Evolutionary conservation across 2,797 vertebrate species (phyloP).

Genomic region (Morelia viridis): DNA sequence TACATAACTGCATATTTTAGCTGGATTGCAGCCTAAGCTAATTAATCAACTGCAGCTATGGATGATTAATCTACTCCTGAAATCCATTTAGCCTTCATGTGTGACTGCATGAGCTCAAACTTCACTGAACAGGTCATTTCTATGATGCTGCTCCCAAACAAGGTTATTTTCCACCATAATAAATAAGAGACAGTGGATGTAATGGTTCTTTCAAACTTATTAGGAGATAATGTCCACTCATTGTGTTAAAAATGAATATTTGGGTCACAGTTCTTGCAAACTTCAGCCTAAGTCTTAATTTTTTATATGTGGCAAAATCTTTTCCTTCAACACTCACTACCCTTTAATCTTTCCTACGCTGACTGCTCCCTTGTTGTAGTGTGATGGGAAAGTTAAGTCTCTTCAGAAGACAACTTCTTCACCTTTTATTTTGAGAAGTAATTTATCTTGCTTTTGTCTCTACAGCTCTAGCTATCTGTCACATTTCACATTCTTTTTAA

Average conservation of each 20-base stretch:
- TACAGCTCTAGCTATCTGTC: constrained; percentile 60
- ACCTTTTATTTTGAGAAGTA: constrained; percentile 54
- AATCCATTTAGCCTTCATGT: not conserved
- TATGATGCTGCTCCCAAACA: not conserved
- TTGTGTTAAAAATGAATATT: not conserved
- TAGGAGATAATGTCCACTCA: constrained; percentile 4
- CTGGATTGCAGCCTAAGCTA: not conserved
- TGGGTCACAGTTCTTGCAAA: not conserved
- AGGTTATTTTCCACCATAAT: not conserved
- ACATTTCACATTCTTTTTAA: constrained; percentile 66
- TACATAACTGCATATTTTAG: not conserved
- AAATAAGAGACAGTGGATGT: constrained; percentile 13
- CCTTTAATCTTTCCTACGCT: constrained; percentile 5
- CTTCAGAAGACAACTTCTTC: not conserved
- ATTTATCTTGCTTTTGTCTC: constrained; percentile 70
- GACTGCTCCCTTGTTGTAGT: not conserved
- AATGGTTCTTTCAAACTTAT: not conserved
- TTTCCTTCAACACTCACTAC: constrained; percentile 21
- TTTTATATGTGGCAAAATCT: constrained; percentile 16
- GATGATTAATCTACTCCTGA: not conserved
- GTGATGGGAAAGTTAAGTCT: constrained; percentile 1
- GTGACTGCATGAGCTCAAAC: not conserved
- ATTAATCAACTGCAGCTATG: not conserved
- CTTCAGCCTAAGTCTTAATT: not conserved
- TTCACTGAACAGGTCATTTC: not conserved